These are phyloP conservation scores for Drosophila meridionalis DNA, from an alignment of 2,888 invertebrate species.

Conservation along the genomic window DNA sequence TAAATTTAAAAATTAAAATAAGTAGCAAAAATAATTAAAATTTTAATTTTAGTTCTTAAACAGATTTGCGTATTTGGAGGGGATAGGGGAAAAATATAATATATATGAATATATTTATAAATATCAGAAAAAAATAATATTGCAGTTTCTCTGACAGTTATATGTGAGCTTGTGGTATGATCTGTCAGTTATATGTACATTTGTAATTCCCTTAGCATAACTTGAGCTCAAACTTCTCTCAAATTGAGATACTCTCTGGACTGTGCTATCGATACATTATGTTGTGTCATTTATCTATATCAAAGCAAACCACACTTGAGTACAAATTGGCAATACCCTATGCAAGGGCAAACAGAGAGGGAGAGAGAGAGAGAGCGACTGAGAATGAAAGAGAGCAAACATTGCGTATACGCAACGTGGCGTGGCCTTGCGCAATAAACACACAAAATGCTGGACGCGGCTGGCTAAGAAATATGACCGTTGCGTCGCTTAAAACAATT, in stretches of 20 bases:
- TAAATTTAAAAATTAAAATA: too few relatives aligned
- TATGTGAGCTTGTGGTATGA: not conserved
- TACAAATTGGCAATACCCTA: slow-evolving; percentile 9
- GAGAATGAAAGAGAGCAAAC: not conserved
- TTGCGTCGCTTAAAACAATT: slow-evolving; percentile 76
- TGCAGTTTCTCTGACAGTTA: not conserved
- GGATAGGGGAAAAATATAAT: too few relatives aligned
- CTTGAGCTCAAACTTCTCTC: not conserved
- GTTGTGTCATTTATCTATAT: not conserved
- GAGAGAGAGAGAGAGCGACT: too few relatives aligned
- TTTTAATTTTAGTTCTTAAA: too few relatives aligned
- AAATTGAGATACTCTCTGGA: not conserved
- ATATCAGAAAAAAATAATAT: too few relatives aligned
- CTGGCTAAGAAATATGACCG: slow-evolving; percentile 62
- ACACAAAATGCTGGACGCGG: slow-evolving; percentile 42
- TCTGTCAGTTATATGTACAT: not conserved
- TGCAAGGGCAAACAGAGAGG: not conserved
- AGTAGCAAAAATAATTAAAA: too few relatives aligned
- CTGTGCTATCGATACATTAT: not conserved
- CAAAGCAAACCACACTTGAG: not conserved
- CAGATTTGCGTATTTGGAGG: too few relatives aligned
- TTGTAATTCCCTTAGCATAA: not conserved
- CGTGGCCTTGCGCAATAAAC: slow-evolving; percentile 54
- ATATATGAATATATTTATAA: too few relatives aligned
- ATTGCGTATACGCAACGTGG: slow-evolving; percentile 72